Evolutionary conservation across 1,140 invertebrate species (phyloP).

Genomic region (Dendroctonus valens): DNA sequence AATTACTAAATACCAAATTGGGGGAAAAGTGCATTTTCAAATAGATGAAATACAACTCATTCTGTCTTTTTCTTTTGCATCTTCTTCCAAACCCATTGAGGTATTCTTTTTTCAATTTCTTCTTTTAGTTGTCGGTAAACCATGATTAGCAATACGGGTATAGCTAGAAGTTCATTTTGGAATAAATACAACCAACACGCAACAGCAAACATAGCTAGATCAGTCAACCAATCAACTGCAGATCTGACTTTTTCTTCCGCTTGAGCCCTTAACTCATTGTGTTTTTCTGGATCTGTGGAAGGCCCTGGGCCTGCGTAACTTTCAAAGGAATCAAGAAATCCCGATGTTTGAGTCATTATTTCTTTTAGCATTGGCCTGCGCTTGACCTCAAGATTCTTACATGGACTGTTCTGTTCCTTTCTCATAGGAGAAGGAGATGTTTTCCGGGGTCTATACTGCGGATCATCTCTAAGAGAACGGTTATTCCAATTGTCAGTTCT

Average conservation of each 20-base stretch:
- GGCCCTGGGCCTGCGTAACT: slow-evolving; percentile 11
- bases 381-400: slow-evolving; percentile 17
- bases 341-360: slow-evolving; percentile 49
- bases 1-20: neutral
- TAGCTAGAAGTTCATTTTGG: slow-evolving; percentile 70
- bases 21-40: neutral
- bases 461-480: slow-evolving; percentile 6
- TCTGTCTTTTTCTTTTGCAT: slow-evolving; percentile 7
- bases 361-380: slow-evolving; percentile 41
- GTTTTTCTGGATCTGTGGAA: slow-evolving; percentile 3
- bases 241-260: slow-evolving; percentile 65
- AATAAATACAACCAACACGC: slow-evolving; percentile 78
- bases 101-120: slow-evolving; percentile 54
- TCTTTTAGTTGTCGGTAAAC: slow-evolving; percentile 72
- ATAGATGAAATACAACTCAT: neutral
- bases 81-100: slow-evolving; percentile 42
- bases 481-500: slow-evolving; percentile 14
- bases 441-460: slow-evolving; percentile 14
- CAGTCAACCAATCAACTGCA: slow-evolving; percentile 66
- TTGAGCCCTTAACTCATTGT: slow-evolving; percentile 37
- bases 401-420: slow-evolving; percentile 11
- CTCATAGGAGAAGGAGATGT: slow-evolving; percentile 36
- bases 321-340: slow-evolving; percentile 36
- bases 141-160: slow-evolving; percentile 72
- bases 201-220: slow-evolving; percentile 66